Base-by-base conservation (phyloP, 2,888 invertebrate species). In the Dyspetes luteomarginatus region DNA sequence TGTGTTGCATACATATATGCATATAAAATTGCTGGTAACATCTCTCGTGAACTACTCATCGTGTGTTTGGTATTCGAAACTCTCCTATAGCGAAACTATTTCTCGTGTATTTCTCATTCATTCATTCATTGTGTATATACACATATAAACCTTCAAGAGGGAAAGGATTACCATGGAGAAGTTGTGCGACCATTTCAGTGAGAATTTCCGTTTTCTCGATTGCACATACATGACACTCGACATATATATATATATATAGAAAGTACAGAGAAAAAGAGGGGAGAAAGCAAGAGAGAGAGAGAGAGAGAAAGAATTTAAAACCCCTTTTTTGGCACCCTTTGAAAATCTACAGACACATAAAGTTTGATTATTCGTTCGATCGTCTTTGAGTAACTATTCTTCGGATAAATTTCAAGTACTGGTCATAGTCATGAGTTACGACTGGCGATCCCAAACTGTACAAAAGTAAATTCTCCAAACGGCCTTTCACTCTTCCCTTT, bases 151-250 rank as follows among this genome's bases (percentile, higher is more conserved):
- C 19, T 73, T 48, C 55, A 28, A 69, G 22, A 60, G 7, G 24
- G 45, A 50, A 73, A 73, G 68, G 62, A 79, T 74, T 79, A 30
- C 74, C 74, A 64, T 64, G 26, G 55, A 52, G 74, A 64, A 43
- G 17, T n/a, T 58, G 45, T 71, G 7, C 15, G 28, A 17, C n/a
- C 55, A 22, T 28, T 30, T n/a, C 12, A 58, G 19, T 68, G 43
- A 55, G 17, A 15, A 7, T 15, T 3, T 48, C 58, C 45, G 22
- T 48, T 58, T 60, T 28, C n/a, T 12, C 12, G 7, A 48, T 17
- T 5, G 17, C n/a, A 48, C 5, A 48, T 48, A 48, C 17, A 48
- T 48, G 12, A 5, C 5, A 17, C 15, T 15, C 1, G 15, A 15
- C 5, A 48, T 17, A 48, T 45, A 45, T 45, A 15, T 3, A 15